Percentiles rank a stretch among this genome's conserved stretches.
Evolutionary conservation across 2,888 invertebrate genomes (phyloP).

Genomic region (Periphyllus acericola): DNA sequence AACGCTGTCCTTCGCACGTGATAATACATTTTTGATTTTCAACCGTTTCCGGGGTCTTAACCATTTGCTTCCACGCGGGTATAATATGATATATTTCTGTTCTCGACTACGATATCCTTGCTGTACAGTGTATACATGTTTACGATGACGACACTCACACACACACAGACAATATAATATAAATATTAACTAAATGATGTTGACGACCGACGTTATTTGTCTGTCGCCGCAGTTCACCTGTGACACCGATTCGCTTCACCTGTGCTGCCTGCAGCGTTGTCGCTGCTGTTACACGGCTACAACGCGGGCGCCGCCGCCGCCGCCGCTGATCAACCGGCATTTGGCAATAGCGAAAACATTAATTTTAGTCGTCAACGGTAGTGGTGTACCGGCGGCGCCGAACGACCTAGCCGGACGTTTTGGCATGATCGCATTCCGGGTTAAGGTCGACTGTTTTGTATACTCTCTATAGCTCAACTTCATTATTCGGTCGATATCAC

Average conservation of each 20-base stretch:
- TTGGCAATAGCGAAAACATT: conserved; percentile 51
- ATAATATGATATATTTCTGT: no score
- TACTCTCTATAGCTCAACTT: conserved; percentile 1
- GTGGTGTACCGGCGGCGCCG: neutral
- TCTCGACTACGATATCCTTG: no score
- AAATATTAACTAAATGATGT: neutral
- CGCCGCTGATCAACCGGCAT: neutral
- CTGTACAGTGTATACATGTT: no score
- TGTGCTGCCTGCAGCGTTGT: neutral
- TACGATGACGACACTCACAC: no score
- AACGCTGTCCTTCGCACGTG: neutral
- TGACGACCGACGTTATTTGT: neutral
- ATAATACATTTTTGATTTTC: neutral
- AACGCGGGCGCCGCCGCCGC: neutral
- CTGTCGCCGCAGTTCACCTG: neutral
- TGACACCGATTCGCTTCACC: conserved; percentile 42
- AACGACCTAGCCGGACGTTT: conserved; percentile 18
- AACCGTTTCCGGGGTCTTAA: neutral
- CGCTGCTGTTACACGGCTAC: neutral
- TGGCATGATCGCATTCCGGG: conserved; percentile 44
- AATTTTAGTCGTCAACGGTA: conserved; percentile 37
- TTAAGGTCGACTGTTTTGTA: conserved; percentile 48
- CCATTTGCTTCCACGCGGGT: neutral
- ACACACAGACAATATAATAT: neutral
- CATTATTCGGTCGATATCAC: neutral